Evolutionary conservation across 2,113 vertebrate species (phyloP).

Genomic region (Odocoileus virginianus): DNA sequence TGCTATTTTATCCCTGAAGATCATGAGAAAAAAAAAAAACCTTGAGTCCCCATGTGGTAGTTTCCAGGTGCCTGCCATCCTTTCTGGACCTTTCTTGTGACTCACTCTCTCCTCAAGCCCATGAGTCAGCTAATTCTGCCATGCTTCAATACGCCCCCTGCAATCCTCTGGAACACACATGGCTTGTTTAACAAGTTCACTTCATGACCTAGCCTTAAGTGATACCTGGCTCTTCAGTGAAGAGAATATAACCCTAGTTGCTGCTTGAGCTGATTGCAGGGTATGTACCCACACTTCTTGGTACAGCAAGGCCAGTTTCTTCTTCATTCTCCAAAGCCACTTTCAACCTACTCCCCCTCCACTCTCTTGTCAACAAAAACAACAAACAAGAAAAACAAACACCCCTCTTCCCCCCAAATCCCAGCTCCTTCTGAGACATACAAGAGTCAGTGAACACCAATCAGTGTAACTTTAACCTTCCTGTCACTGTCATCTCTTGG

Average conservation of each 20-base stretch:
- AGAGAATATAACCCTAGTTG: background rate
- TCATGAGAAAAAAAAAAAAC: background rate
- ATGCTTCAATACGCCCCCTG: background rate
- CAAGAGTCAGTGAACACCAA: background rate
- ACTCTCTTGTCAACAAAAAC: background rate
- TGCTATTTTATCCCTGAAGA: background rate
- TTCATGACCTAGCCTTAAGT: background rate
- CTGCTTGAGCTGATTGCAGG: background rate
- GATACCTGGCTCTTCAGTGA: background rate
- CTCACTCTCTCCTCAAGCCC: background rate
- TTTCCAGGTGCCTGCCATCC: background rate
- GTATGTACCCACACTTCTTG: background rate
- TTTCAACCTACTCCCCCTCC: background rate
- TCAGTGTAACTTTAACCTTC: background rate
- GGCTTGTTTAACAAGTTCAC: background rate
- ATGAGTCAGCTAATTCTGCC: background rate
- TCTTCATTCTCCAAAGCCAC: background rate
- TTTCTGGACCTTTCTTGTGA: background rate
- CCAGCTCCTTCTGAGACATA: background rate
- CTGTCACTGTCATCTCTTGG: background rate
- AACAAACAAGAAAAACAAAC: background rate
- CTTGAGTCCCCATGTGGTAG: background rate
- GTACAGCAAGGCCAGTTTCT: background rate
- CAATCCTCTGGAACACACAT: background rate
- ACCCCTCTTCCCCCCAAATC: background rate